Percentiles rank a stretch among this genome's conserved stretches.
Conservation (phyloP, 1,140 invertebrate species). For the Phocides pigmalion region DNA sequence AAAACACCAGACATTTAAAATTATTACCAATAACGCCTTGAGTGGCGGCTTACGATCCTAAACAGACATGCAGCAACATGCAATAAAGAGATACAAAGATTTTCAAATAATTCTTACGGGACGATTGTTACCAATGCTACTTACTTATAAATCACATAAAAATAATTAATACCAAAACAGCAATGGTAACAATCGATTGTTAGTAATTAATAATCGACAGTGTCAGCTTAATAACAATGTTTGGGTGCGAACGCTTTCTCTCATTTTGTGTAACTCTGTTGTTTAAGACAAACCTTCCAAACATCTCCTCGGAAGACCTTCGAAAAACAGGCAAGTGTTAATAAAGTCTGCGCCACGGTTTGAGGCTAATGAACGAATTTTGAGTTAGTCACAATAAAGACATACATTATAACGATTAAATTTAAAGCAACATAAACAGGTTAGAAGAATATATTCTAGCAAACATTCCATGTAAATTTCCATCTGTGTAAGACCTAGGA, state of each 20-base stretch:
- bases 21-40: constrained; percentile 80
- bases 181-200: constrained; percentile 70
- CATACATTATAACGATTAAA: constrained; percentile 32
- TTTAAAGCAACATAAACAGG: constrained; percentile 33
- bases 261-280: constrained; percentile 70
- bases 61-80: constrained; percentile 80
- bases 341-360: constrained; percentile 74
- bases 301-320: constrained; percentile 87
- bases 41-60: constrained; percentile 80
- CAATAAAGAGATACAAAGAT: constrained; percentile 76
- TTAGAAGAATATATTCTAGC: constrained; percentile 6
- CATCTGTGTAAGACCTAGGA: constrained; percentile 32
- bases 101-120: constrained; percentile 55
- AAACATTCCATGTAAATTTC: constrained; percentile 33
- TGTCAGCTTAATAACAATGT: constrained; percentile 60
- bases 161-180: constrained; percentile 37
- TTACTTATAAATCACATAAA: constrained; percentile 31
- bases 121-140: constrained; percentile 70
- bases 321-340: constrained; percentile 80
- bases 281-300: constrained; percentile 86
- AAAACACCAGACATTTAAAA: constrained; percentile 71
- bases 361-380: constrained; percentile 69
- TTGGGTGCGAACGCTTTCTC: constrained; percentile 73
- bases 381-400: constrained; percentile 63
- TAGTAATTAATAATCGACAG: constrained; percentile 59